Evolutionary conservation across 2,113 vertebrate genomes (phyloP), one percentile per base, ranked within the genome.

Genomic region (Proterorhinus semilunaris): DNA sequence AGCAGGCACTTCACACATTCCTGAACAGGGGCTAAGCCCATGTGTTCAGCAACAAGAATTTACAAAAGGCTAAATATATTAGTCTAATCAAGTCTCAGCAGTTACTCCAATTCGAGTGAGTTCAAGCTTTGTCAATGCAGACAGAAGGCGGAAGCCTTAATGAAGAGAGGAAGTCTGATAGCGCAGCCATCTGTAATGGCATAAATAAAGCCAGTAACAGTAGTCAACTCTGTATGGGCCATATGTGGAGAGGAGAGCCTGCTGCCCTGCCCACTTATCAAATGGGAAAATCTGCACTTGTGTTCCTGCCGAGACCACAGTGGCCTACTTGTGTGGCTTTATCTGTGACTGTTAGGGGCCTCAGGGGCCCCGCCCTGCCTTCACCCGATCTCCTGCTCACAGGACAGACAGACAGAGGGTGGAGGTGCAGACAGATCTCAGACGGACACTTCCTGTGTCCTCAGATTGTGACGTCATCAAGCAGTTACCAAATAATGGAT

Each of bases 281-380:
- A 89, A 79, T 90, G 90, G 88, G 89, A 91, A 91, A 92, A 92
- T 92, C 91, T 86, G 16, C 64, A 65, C 66, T 52, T 17, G 62
- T 73, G 86, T 86, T 87, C 81, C 82, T 88, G 85, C 58, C 13
- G 36, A 79, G 79, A 69, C 80, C 83, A 62, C 71, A 72, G 74
- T 52, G 73, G 79, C 50, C 77, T 45, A 69, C 80, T 81, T 81
- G 77, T 82, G 78, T 81, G 70, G 66, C 63, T 90, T 88, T 86
- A 89, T 92, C 88, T 73, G 7, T 0, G 8, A n/a, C 71, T 58
- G 62, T 66, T 66, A 52, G 73, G 78, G 68, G 62, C 75, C 65
- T n/a, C 62, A 15, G 65, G 65, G 74, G 72, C 76, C 78, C 65
- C 71, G 3, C 87, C 88, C 83, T 74, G 71, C 61, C 76, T 87